Conservation (phyloP, 1,140 invertebrate species). For the Halyomorpha halys region DNA sequence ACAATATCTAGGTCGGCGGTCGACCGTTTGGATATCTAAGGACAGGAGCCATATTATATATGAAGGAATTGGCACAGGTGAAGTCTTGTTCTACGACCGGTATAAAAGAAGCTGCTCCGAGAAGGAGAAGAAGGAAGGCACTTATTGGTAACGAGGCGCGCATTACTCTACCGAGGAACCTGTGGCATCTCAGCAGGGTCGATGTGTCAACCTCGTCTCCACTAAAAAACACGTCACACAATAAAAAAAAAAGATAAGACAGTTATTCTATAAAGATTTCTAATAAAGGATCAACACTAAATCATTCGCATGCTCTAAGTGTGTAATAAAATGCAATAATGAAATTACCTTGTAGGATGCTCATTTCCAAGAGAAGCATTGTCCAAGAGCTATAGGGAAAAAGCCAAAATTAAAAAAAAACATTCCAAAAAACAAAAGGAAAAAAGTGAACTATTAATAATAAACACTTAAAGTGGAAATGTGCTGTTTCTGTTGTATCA, state of each 20-base stretch:
- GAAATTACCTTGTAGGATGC: conserved; percentile 41
- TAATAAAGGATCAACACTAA: too few species aligned
- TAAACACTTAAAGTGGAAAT: too few species aligned
- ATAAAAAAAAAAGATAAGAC: not conserved
- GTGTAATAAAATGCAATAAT: conserved; percentile 40
- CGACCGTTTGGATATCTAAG: conserved; percentile 79
- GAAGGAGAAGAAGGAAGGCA: conserved; percentile 73
- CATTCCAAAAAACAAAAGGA: conserved; percentile 34
- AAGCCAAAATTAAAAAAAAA: conserved; percentile 32
- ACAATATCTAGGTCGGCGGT: conserved; percentile 59
- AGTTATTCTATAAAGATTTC: too few species aligned
- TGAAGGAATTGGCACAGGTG: conserved; percentile 70
- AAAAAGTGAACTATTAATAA: conserved; percentile 18
- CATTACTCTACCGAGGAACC: conserved; percentile 76
- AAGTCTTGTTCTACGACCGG: conserved; percentile 76
- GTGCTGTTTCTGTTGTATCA: too few species aligned
- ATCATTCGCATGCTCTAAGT: not conserved
- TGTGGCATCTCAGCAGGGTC: conserved; percentile 58
- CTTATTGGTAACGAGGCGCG: conserved; percentile 84
- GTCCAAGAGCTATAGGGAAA: conserved; percentile 48
- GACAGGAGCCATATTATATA: conserved; percentile 68
- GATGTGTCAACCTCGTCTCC: conserved; percentile 48
- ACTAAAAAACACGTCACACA: conserved; percentile 28
- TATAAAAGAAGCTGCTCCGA: conserved; percentile 77
- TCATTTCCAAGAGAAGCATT: conserved; percentile 38